phyloP scores from a whole-genome alignment of 2,888 invertebrate species.

The Drosophila neutralis region DNA sequence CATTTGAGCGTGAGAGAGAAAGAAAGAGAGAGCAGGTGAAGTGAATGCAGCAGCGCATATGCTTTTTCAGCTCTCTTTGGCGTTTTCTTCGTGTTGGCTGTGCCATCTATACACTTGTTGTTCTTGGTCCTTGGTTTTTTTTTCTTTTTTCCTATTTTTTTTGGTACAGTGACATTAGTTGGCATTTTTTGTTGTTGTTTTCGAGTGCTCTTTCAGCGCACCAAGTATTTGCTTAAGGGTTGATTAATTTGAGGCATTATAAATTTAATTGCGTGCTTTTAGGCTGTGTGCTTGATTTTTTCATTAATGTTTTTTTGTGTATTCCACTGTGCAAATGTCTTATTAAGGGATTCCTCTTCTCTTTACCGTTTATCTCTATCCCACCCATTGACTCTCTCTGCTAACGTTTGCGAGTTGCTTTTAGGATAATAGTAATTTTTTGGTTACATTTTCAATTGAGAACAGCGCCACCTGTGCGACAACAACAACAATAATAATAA shows the following conservation, averaged over 20 bases:
- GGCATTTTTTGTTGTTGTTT: neutral
- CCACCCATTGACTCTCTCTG: constrained; percentile 10
- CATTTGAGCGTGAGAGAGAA: constrained; percentile 15
- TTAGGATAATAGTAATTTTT: constrained; percentile 54
- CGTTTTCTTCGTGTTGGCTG: constrained; percentile 31
- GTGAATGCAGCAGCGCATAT: constrained; percentile 1
- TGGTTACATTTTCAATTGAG: constrained; percentile 44
- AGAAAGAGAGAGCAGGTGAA: neutral
- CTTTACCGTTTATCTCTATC: neutral
- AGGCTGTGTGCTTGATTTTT: neutral
- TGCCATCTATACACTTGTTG: constrained; percentile 21
- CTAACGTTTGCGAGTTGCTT: constrained; percentile 26
- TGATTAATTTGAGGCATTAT: neutral
- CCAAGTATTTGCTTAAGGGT: neutral
- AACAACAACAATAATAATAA: constrained; percentile 16
- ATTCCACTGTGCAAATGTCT: constrained; percentile 19
- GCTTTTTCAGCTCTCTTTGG: constrained; percentile 33
- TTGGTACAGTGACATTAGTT: constrained; percentile 49
- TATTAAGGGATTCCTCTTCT: neutral
- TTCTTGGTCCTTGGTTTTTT: neutral
- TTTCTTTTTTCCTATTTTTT: constrained; percentile 1
- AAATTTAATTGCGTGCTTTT: constrained; percentile 4
- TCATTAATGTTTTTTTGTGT: neutral
- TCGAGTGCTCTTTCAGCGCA: constrained; percentile 1
- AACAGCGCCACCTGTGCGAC: constrained; percentile 50